Conservation (phyloP, 2,797 vertebrate species). For the Hoplostethus atlanticus region DNA sequence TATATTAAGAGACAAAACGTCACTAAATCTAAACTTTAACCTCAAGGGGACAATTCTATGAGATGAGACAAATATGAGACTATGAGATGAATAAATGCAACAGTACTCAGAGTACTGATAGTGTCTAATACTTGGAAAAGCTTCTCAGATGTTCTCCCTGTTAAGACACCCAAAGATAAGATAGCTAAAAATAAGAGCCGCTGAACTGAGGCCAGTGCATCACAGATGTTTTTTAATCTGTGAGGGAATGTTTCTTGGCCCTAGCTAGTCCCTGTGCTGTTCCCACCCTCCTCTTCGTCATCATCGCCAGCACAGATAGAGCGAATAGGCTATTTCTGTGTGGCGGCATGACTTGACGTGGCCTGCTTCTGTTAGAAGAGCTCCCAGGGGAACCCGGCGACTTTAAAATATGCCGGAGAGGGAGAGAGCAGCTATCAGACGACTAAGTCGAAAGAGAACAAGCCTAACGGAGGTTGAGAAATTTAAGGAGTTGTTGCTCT, state of each 20-base stretch:
- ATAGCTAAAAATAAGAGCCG: slow-evolving; percentile 38
- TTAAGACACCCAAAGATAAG: slow-evolving; percentile 16
- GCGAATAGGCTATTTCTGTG: slow-evolving; percentile 49
- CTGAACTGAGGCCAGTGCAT: slow-evolving; percentile 19
- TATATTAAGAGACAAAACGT: no score
- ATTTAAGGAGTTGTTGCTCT: neutral
- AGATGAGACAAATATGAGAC: no score
- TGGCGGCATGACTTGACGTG: slow-evolving; percentile 41
- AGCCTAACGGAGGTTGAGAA: neutral
- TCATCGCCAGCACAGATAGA: slow-evolving; percentile 4
- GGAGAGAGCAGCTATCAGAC: neutral
- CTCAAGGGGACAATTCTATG: no score
- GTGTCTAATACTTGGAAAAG: neutral
- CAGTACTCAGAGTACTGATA: neutral
- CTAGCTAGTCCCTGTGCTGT: neutral
- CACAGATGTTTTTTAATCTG: slow-evolving; percentile 19
- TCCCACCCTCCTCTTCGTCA: neutral
- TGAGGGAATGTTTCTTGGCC: slow-evolving; percentile 17
- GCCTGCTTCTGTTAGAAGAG: slow-evolving; percentile 48
- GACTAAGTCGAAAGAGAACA: neutral
- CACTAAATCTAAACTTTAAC: neutral
- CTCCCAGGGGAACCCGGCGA: slow-evolving; percentile 31
- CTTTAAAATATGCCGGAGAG: slow-evolving; percentile 7
- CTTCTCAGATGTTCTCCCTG: slow-evolving; percentile 6
- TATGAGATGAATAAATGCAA: no score